Base-by-base conservation (phyloP, 92 coral and sea anemone species). In the Phenganax marumi region DNA sequence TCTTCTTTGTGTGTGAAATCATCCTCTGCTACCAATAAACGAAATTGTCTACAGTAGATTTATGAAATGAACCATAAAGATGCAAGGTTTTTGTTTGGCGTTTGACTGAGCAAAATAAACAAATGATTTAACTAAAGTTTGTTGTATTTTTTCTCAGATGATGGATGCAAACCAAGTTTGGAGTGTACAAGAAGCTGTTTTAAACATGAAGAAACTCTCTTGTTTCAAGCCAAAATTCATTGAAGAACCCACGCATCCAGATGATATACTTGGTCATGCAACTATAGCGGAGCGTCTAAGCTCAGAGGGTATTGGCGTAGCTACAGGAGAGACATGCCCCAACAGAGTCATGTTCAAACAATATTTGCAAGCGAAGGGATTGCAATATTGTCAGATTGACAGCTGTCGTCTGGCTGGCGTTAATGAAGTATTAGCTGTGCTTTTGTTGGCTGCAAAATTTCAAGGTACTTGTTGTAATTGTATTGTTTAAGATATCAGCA, bases 211-310 rank as follows among this genome's bases (percentile, higher is more conserved):
- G 55, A 75, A 89, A 50, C 87, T 96, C 70, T 91, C 93, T 17
- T 72, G 86, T 64, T 96, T 96, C 73, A 92, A 96, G 78, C 99
- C 99, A 10, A 76, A 92, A 19, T 96, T 97, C 92, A 96, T 96
- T 46, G 99, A 96, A 62, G 99, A 96, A 83, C 99, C 99, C 17
- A 96, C 99, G 9, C 93, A 97, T 52, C 99, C 99, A 6, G 99
- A 96, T 80, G 99, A 96, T 66, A 89, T 92, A 19, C 77, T 96
- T 85, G 99, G 99, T 6, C 99, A 96, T 76, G 97, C 99, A 25
- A 90, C 90, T 0, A 96, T 96, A 76, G 89, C 99, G 73, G 88
- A 88, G 85, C 93, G 89, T 52, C 86, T 96, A 43, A 90, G 89
- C n/a, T 88, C 96, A 0, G 81, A 89, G 57, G 97, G 99, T 16